Evolutionary conservation across 2,888 invertebrate species (phyloP).

Genomic region (Cheilosia variabilis): DNA sequence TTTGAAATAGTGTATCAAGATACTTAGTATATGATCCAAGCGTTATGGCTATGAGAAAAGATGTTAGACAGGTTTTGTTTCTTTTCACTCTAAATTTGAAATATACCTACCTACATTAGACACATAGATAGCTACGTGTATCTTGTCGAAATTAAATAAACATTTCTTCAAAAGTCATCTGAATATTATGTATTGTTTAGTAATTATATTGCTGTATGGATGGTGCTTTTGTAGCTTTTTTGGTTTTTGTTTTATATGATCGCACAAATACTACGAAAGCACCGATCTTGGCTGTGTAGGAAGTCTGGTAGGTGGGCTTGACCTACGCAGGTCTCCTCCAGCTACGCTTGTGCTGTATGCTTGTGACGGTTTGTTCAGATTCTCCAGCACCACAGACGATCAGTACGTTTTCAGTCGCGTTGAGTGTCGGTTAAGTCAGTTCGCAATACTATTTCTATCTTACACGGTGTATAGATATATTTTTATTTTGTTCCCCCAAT

Average conservation of each 20-base stretch:
- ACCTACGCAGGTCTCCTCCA: slow-evolving; percentile 65
- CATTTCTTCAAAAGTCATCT: slow-evolving; percentile 43
- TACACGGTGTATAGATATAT: slow-evolving; percentile 18
- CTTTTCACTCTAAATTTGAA: slow-evolving; percentile 20
- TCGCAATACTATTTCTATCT: slow-evolving; percentile 19
- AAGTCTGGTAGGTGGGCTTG: slow-evolving; percentile 66
- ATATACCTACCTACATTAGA: not conserved
- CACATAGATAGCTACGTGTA: not conserved
- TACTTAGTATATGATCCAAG: slow-evolving; percentile 2
- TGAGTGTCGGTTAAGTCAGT: slow-evolving; percentile 80
- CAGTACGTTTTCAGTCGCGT: slow-evolving; percentile 82
- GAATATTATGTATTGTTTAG: slow-evolving; percentile 25
- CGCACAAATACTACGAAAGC: slow-evolving; percentile 33
- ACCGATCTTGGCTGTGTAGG: slow-evolving; percentile 62
- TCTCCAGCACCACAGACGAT: slow-evolving; percentile 77
- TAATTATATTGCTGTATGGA: slow-evolving; percentile 9
- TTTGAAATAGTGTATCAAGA: not conserved
- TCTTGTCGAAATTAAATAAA: not conserved
- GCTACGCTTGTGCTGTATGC: slow-evolving; percentile 71
- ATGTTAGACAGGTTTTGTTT: slow-evolving; percentile 50
- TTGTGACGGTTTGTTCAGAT: slow-evolving; percentile 76
- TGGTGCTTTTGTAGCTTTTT: slow-evolving; percentile 40
- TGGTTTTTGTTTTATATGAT: slow-evolving; percentile 3
- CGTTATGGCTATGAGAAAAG: slow-evolving; percentile 32
- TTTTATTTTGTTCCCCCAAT: slow-evolving; percentile 42